Base-by-base conservation (phyloP, 2,888 invertebrate genomes). In the Drosophila yooni region DNA sequence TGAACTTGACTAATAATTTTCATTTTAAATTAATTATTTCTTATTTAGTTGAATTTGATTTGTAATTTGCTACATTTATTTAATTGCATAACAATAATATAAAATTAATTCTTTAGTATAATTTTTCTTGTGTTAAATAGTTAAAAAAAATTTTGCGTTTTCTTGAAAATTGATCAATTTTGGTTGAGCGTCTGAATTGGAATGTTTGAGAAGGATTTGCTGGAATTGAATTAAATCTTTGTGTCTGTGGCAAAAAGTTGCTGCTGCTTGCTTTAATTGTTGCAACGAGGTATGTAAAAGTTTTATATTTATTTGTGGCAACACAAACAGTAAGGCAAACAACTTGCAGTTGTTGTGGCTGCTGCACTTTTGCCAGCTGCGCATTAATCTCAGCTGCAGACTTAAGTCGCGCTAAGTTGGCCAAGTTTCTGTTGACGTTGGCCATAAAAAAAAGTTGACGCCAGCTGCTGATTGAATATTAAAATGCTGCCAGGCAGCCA, bases 401-500 rank as follows among this genome's bases (percentile, higher is more conserved):
- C 54, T 66, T 62, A 63, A 74, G 65, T 56, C 25, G 62, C 36
- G 54, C 63, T 15, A 13, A 50, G 61, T 73, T 74, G 68, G 57
- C 69, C 68, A 76, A 82, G 79, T 75, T 70, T 70, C 58, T 73
- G 43, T 51, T 58, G 62, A 48, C 58, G 38, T 64, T 67, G 74
- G 78, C 82, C 79, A 80, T 71, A 70, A 72, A 79, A 74, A 46
- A 71, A 80, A 85, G 58, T 77, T 73, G 48, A 48, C 64, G 74
- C 74, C 82, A 85, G 88, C 88, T 85, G 85, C 74, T 89, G 85
- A 86, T 86, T 86, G 85, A 86, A 89, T 84, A 89, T 84, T 84
- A 87, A 83, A 88, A 89, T 72, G 76, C 79, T 73, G 77, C 74
- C 76, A 64, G 40, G 29, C 40, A 57, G 29, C 21, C 13, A 46